Base-by-base conservation (phyloP, 2,888 invertebrate genomes). In the Pandemis heparana region DNA sequence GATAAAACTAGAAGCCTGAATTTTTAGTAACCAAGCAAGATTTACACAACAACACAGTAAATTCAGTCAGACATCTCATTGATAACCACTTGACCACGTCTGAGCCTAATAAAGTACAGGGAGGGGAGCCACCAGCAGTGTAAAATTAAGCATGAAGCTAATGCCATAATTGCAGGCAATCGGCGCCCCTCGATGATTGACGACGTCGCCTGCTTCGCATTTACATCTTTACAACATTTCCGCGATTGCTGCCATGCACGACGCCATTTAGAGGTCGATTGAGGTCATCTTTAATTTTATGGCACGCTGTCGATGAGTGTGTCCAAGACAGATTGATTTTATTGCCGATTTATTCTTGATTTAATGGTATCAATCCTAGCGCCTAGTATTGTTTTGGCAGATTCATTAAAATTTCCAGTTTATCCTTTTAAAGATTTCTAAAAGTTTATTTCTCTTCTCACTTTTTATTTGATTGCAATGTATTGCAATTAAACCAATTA, bases 111-210 rank as follows among this genome's bases (percentile, higher is more conserved):
- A 56, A 56, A 56, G 23, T 56, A 56, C 67, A 71, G 83, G 82
- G 83, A 83, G 82, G 82, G 82, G 82, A 82, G 81, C 8, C 18
- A 51, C 38, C 82, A 80, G 82, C 82, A 80, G 82, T 84, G 86
- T 86, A 89, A 90, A 93, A 93, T 92, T 91, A 92, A 89, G 85
- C 88, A 89, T 88, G 89, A 89, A 91, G 89, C 91, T 92, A 94
- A 94, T 92, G 88, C 92, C 87, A 89, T 92, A 94, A 94, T 93
- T 91, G 92, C 84, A 86, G 91, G 90, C 90, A 92, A 92, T 92
- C 92, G 89, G 88, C 88, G 82, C 89, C 89, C 90, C 90, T 82
- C 79, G 85, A 93, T 94, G 93, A 93, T 90, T 92, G 89, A 92
- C 92, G 86, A 82, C 77, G 78, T 76, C 77, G 74, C 75, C 75